phyloP scores from a whole-genome alignment of 2,113 vertebrate species.

The Cyphotilapia sp. region DNA sequence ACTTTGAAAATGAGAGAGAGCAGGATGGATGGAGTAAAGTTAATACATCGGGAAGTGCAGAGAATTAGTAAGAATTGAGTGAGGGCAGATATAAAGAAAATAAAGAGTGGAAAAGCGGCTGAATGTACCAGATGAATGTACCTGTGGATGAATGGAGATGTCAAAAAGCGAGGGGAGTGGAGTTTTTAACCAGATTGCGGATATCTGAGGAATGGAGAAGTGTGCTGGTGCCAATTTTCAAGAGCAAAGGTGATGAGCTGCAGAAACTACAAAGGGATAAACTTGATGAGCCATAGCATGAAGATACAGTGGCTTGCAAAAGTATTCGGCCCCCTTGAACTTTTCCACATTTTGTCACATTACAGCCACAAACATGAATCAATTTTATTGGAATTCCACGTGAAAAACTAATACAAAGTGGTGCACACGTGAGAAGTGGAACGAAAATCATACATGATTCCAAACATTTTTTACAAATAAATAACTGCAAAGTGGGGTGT shows the following conservation, averaged over 20 bases:
- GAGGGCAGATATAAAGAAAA: not conserved
- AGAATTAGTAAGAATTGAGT: not conserved
- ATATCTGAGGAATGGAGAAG: not conserved
- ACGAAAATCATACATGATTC: too few relatives aligned
- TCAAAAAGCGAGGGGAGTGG: rapidly evolving
- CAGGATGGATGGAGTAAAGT: not conserved
- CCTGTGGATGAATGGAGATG: not conserved
- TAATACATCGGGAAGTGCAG: not conserved
- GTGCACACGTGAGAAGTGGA: too few relatives aligned
- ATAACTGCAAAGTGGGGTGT: not conserved
- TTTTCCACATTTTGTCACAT: too few relatives aligned
- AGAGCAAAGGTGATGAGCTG: not conserved
- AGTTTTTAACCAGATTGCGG: rapidly evolving
- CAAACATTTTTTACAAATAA: not conserved
- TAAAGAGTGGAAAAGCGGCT: not conserved
- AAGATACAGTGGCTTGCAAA: not conserved
- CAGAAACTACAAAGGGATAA: not conserved
- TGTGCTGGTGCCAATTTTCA: not conserved
- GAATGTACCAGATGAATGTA: not conserved
- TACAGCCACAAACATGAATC: too few relatives aligned
- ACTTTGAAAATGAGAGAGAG: not conserved
- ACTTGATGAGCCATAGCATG: not conserved
- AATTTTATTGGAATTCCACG: too few relatives aligned
- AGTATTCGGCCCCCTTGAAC: too few relatives aligned
- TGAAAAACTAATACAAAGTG: too few relatives aligned